phyloP scores from a whole-genome alignment of 1,140 invertebrate genomes.

The Carcinoscorpius rotundicauda region DNA sequence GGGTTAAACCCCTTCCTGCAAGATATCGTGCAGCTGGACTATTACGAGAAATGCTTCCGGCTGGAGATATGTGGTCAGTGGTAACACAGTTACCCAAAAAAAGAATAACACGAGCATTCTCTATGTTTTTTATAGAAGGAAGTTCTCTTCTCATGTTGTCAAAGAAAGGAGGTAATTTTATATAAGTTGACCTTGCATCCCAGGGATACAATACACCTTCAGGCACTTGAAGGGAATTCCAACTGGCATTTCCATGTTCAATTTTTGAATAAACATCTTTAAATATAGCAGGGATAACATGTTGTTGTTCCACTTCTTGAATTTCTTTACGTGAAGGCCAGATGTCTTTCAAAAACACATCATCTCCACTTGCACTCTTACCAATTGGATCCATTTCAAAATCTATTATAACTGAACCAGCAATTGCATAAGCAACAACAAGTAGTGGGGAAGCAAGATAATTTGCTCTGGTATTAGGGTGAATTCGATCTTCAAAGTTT shows the following conservation, averaged over 20 bases:
- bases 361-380: conserved; percentile 49
- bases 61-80: conserved; percentile 44
- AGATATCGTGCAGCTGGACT: conserved; percentile 40
- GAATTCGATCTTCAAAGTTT: conserved; percentile 95
- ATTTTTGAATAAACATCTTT: conserved; percentile 83
- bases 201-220: conserved; percentile 79
- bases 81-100: conserved; percentile 37
- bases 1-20: conserved; percentile 30
- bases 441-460: conserved; percentile 90
- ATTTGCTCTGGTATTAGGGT: conserved; percentile 90
- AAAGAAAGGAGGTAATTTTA: conserved; percentile 96
- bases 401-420: conserved; percentile 86
- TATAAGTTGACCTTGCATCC: conserved; percentile 85
- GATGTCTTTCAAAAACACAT: conserved; percentile 79
- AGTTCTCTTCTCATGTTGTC: conserved; percentile 27
- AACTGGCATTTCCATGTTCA: conserved; percentile 59
- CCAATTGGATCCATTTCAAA: conserved; percentile 81
- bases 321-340: conserved; percentile 91
- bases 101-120: conserved; percentile 34
- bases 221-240: conserved; percentile 71
- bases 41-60: conserved; percentile 40
- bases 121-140: conserved; percentile 23
- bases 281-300: conserved; percentile 96
- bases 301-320: conserved; percentile 67
- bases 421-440: conserved; percentile 93